phyloP scores from a whole-genome alignment of 2,113 vertebrate species.

The Octodon degus region DNA sequence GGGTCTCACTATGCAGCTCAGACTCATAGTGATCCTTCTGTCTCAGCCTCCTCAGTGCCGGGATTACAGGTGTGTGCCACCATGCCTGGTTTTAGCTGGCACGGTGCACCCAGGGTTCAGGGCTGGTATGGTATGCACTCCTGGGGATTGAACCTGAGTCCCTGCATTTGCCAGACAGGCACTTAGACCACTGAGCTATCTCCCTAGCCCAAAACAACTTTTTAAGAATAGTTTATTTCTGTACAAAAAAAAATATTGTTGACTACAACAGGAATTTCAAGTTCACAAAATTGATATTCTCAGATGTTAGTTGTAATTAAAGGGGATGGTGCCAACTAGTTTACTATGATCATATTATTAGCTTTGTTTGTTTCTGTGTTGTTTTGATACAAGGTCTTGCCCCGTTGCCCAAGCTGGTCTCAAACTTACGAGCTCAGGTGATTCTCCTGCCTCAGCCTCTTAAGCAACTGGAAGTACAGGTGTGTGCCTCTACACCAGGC shows the following conservation, averaged over 20 bases:
- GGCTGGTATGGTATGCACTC: too few species aligned
- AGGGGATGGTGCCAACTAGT: conserved; percentile 2
- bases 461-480: background rate
- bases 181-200: too few species aligned
- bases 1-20: too few species aligned
- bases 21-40: too few species aligned
- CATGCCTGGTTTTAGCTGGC: too few species aligned
- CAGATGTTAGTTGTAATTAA: conserved; percentile 14
- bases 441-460: background rate
- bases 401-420: background rate
- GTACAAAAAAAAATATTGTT: background rate
- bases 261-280: conserved; percentile 27
- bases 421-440: background rate
- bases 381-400: background rate
- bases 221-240: background rate
- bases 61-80: too few species aligned
- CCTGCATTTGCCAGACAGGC: too few species aligned
- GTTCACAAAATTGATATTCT: conserved; percentile 2
- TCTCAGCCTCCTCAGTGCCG: too few species aligned
- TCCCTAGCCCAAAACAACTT: background rate
- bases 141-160: too few species aligned
- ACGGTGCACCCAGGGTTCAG: too few species aligned
- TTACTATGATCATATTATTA: background rate
- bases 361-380: background rate
- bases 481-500: background rate